A percentile compares a stretch with the other conserved stretches of the same genome.
Conservation (phyloP, 1,140 invertebrate species). For the Heliconius hewitsoni region DNA sequence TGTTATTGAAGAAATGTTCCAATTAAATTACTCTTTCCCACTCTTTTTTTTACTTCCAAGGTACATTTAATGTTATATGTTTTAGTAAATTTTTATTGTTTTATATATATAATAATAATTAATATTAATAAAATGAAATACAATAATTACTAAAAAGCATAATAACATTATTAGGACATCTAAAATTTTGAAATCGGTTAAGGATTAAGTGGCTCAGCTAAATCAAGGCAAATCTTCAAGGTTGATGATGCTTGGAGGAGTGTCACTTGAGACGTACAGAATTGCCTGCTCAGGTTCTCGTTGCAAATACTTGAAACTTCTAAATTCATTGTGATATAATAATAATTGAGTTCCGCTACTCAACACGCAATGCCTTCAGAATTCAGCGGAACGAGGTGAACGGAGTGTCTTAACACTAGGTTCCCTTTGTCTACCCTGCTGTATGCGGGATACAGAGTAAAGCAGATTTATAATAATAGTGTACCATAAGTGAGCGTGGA, state of each 20-base stretch:
- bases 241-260: constrained; percentile 22
- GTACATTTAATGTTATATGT: no score
- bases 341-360: neutral
- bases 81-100: no score
- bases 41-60: no score
- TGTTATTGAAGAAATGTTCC: neutral
- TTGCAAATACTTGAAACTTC: constrained; percentile 21
- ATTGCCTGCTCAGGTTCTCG: constrained; percentile 32
- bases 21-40: neutral
- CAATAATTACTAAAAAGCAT: neutral
- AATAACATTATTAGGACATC: neutral
- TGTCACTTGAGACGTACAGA: constrained; percentile 27
- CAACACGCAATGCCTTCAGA: no score
- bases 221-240: constrained; percentile 17
- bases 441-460: no score
- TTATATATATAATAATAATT: no score
- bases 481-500: neutral
- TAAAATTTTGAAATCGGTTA: neutral
- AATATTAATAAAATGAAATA: no score
- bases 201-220: neutral
- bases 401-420: no score
- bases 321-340: constrained; percentile 15
- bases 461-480: neutral
- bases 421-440: no score
- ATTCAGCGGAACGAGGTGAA: no score